phyloP scores from a whole-genome alignment of 2,888 invertebrate genomes.

The Caradrina kadenii region DNA sequence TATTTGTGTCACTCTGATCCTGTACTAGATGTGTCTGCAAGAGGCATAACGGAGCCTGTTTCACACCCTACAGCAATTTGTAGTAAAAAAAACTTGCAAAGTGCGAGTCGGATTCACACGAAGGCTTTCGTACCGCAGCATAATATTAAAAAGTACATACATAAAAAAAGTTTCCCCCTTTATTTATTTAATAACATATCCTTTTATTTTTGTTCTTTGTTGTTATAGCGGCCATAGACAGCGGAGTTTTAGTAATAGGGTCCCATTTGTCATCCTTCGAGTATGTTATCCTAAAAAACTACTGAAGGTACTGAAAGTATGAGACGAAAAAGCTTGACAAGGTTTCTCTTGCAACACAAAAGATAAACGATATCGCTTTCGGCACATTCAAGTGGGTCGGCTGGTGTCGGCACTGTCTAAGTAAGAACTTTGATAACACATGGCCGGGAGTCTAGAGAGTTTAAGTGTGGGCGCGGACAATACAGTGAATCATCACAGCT shows the following conservation, averaged over 20 bases:
- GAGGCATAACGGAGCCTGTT: constrained; percentile 36
- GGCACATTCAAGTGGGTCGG: constrained; percentile 72
- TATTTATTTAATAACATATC: too few relatives aligned
- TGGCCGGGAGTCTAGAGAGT: constrained; percentile 69
- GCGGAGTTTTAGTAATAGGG: too few relatives aligned
- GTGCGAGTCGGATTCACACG: too few relatives aligned
- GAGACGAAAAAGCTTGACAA: constrained; percentile 57
- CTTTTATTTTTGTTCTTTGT: too few relatives aligned
- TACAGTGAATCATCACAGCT: constrained; percentile 82
- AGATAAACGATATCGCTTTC: constrained; percentile 74
- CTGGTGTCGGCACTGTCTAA: constrained; percentile 61
- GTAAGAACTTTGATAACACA: constrained; percentile 69
- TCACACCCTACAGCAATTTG: constrained; percentile 27
- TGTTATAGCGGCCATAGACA: too few relatives aligned
- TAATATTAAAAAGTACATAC: too few relatives aligned
- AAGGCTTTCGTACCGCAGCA: too few relatives aligned
- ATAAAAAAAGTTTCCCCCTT: too few relatives aligned
- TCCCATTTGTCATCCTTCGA: too few relatives aligned
- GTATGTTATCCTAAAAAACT: constrained; percentile 35
- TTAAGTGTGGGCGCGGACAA: constrained; percentile 81
- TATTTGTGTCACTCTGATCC: constrained; percentile 74
- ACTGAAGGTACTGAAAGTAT: constrained; percentile 1
- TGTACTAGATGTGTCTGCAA: constrained; percentile 56
- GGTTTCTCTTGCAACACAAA: constrained; percentile 63
- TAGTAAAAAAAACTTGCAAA: not conserved